Evolutionary conservation across 2,888 invertebrate species (phyloP), one percentile per base, ranked within the genome.

Genomic region (Tipula unca): DNA sequence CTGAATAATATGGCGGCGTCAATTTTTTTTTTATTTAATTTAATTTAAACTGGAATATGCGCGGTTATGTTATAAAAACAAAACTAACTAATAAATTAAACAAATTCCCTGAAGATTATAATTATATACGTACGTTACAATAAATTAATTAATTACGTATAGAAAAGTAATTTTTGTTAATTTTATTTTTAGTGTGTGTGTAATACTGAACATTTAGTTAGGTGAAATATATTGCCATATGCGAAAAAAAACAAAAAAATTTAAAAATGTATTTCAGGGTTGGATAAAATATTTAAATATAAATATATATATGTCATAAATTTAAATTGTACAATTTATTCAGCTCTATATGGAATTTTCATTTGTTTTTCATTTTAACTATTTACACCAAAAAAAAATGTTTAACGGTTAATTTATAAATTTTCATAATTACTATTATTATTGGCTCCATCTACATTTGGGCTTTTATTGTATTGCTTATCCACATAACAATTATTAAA

Each of bases 371-470:
- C 25, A 25, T 8, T 8, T 25, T 69, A 69, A 69, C 69, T 69
- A 69, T 69, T 69, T 69, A 69, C 69, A 48, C 4, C 17, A 69
- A 69, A 25, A 6, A 69, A 10, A 54, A 13, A 48, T 2, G 17
- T 6, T 13, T 69, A 25, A 69, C 25, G 69, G 25, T 69, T 69
- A 69, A 69, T 69, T 69, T 69, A 69, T 25, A 83, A 83, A 32
- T 83, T 83, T 83, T 83, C 83, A 83, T 83, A 83, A 83, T 83
- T 35, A 83, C 29, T 32, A 48, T 48, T 48, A n/a, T 48, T 39
- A 29, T 29, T 69, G 13, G 69, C 29, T 83, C n/a, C 84, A 20
- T 36, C 84, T n/a, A 36, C 3, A 36, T 39, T 36, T 36, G 20
- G 17, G 25, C 20, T 84, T 84, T 85, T 85, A 13, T 20, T 29